Conservation (phyloP, 2,797 vertebrate species). For the Falco berigora region DNA sequence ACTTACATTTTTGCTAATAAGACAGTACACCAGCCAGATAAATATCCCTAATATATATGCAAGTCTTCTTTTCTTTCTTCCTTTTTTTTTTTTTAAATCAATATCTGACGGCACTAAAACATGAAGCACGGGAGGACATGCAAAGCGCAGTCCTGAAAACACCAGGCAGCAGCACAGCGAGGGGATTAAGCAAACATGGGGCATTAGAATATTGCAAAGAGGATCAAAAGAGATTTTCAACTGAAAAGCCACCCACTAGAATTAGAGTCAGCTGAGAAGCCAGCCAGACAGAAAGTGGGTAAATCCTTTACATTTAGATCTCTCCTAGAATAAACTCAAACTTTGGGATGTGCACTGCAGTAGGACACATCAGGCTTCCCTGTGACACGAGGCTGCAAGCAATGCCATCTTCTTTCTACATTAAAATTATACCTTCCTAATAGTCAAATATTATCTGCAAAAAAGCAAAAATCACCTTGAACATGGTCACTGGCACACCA, state of each 20-base stretch:
- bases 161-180: not conserved
- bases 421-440: not conserved
- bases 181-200: conserved; percentile 42
- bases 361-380: not conserved
- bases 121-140: not conserved
- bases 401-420: not conserved
- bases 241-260: conserved; percentile 43
- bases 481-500: fast-evolving
- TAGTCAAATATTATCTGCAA: not conserved
- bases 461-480: not conserved
- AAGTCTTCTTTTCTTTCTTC: not conserved
- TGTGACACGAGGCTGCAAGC: not conserved
- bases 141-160: not conserved
- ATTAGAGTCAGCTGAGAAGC: conserved; percentile 35
- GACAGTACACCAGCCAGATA: not conserved
- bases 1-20: not conserved
- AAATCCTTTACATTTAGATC: not conserved
- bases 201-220: conserved; percentile 62
- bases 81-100: not conserved
- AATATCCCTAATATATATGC: not conserved
- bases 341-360: not conserved
- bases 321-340: not conserved
- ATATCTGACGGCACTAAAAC: not conserved
- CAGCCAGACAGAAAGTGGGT: not conserved
- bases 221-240: conserved; percentile 58